Conservation (phyloP, 2,888 invertebrate species). For the Laothoe populi region DNA sequence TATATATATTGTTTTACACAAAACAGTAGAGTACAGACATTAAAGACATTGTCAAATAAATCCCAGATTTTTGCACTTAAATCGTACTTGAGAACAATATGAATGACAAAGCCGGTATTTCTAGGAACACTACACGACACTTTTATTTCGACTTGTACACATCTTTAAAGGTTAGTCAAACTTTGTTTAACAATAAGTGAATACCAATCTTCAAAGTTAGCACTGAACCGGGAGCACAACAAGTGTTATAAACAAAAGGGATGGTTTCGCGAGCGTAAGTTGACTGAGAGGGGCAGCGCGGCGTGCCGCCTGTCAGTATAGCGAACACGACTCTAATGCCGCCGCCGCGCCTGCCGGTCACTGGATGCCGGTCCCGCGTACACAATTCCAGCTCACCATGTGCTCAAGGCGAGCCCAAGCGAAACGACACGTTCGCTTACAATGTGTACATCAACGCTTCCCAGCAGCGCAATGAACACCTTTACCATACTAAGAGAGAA, state of each 20-base stretch:
- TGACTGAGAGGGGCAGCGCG: constrained; percentile 58
- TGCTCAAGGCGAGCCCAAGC: constrained; percentile 33
- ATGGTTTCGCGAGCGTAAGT: constrained; percentile 73
- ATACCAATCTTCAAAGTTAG: constrained; percentile 43
- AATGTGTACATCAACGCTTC: constrained; percentile 43
- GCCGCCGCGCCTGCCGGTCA: constrained; percentile 49
- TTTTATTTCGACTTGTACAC: constrained; percentile 54
- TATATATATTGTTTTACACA: constrained; percentile 44
- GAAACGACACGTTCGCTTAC: neutral
- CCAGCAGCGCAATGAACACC: neutral
- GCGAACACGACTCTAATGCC: constrained; percentile 78
- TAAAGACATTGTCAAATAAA: constrained; percentile 62
- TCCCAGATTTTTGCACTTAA: constrained; percentile 74
- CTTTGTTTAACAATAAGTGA: constrained; percentile 36
- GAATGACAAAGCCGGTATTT: constrained; percentile 68
- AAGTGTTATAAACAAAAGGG: constrained; percentile 77
- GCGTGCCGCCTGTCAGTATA: constrained; percentile 76
- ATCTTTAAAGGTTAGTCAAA: constrained; percentile 54
- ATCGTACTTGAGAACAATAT: constrained; percentile 70
- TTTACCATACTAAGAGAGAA: constrained; percentile 38
- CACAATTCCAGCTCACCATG: constrained; percentile 60
- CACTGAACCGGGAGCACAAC: constrained; percentile 56
- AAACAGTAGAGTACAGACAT: constrained; percentile 59
- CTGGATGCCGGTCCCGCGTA: constrained; percentile 66
- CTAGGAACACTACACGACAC: constrained; percentile 77